These are phyloP conservation scores for Abrostola tripartita DNA, from an alignment of 2,888 invertebrate species.

Conservation along the genomic window DNA sequence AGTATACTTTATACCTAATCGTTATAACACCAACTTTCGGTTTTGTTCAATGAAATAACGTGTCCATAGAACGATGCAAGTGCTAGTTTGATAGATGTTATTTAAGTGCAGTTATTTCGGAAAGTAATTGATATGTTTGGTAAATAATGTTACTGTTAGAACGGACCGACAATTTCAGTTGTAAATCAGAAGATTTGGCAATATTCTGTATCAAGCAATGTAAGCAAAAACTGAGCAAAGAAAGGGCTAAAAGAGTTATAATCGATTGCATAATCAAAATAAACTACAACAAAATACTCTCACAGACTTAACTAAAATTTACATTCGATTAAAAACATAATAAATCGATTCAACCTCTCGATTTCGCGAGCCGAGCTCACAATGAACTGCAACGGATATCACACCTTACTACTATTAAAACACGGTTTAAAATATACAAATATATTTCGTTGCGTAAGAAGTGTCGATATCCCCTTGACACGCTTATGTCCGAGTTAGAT, in stretches of 20 bases:
- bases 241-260: no score
- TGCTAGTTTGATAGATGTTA: background rate
- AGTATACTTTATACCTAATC: background rate
- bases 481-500: constrained; percentile 69
- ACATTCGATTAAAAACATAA: constrained; percentile 49
- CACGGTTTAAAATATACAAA: constrained; percentile 56
- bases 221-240: no score
- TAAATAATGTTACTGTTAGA: background rate
- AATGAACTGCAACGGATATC: constrained; percentile 19
- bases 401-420: constrained; percentile 28
- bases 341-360: constrained; percentile 44
- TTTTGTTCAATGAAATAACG: constrained; percentile 32
- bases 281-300: background rate
- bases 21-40: constrained; percentile 39
- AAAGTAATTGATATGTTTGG: background rate
- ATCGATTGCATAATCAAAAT: background rate
- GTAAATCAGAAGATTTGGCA: no score
- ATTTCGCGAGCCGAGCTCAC: constrained; percentile 41
- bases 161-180: background rate
- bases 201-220: no score
- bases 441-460: constrained; percentile 54
- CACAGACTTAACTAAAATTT: constrained; percentile 30
- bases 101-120: background rate
- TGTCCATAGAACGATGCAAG: background rate
- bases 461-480: constrained; percentile 77